These are phyloP conservation scores for Takifugu ocellatus DNA, from an alignment of 2,797 vertebrate species.

Conservation along the genomic window DNA sequence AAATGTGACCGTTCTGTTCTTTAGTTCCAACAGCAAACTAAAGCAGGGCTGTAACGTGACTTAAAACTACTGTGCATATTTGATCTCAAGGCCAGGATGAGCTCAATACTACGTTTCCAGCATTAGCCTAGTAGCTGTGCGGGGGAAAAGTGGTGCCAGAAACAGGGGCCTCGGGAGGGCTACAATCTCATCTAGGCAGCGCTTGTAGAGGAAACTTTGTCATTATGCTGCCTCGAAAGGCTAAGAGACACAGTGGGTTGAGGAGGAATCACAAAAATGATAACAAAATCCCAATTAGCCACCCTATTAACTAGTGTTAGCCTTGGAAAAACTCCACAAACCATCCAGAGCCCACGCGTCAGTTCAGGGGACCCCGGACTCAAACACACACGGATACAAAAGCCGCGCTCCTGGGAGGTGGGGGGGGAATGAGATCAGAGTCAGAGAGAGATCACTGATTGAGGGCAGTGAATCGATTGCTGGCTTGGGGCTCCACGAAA, in stretches of 20 bases:
- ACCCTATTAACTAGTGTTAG: conserved; percentile 38
- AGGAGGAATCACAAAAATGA: conserved; percentile 37
- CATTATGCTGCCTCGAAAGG: conserved; percentile 18
- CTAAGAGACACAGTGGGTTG: conserved; percentile 27
- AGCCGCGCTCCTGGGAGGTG: conserved; percentile 43
- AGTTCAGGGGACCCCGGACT: conserved; percentile 14
- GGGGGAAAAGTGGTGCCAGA: too few relatives aligned
- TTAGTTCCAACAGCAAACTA: conserved; percentile 17
- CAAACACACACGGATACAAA: conserved; percentile 46
- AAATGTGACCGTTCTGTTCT: conserved; percentile 17
- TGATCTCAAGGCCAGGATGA: not conserved
- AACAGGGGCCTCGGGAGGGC: conserved; percentile 2
- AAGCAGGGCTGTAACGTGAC: conserved; percentile 3
- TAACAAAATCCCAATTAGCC: conserved; percentile 51
- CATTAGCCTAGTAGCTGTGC: not conserved
- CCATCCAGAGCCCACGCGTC: not conserved
- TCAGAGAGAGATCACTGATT: conserved; percentile 79
- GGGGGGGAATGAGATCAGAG: conserved; percentile 68
- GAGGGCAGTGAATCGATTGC: conserved; percentile 79
- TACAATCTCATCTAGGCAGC: conserved; percentile 9
- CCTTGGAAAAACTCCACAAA: conserved; percentile 6
- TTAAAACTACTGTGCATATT: not conserved
- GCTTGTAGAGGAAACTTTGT: conserved; percentile 27
- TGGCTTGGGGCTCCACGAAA: conserved; percentile 68
- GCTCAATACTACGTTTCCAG: not conserved